Base-by-base conservation (phyloP, 2,113 vertebrate species). In the Amblyopsis rosae region DNA sequence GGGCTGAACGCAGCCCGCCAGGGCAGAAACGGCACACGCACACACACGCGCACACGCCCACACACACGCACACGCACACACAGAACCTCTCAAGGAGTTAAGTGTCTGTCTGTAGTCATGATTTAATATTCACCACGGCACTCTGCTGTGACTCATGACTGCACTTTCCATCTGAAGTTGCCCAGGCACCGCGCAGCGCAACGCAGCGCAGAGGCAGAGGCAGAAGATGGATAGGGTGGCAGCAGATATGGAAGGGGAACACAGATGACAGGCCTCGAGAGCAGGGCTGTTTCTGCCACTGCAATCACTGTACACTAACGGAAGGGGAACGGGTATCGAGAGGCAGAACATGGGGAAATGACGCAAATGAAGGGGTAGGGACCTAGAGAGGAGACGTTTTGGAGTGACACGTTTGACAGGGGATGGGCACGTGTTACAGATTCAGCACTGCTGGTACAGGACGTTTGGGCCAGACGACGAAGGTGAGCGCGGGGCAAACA, bases 41-140 rank as follows among this genome's bases (percentile, higher is more conserved):
- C 26, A 26, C 26, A 26, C 26, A 26, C 26, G 3, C 2, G 2
- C 26, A 26, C 26, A 26, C 19, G 2, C 19, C 1, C 19, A 19
- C 19, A 19, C 19, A 19, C 26, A 26, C 26, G 3, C 26, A 2
- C 26, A 0, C 59, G 79, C 79, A 81, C 83, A 82, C 87, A 88
- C 76, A 72, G 70, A 85, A 82, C 49, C 54, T 80, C 83, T 73
- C 81, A 33, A 57, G 69, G 80, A 76, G 82, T 75, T 69, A 67
- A 74, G 54, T 13, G 71, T 77, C 81, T 78, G 83, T 70, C 78
- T 81, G 72, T 58, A 75, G 70, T 80, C 50, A 3, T n/a, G 76
- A 82, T 81, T 86, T 82, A 86, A 89, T 82, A 89, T 88, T 81
- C 87, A 73, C 67, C 84, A 60, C 67, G 56, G 70, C 41, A 62